Conservation (phyloP, 2,797 vertebrate species). For the Neomorphus geoffroyi region DNA sequence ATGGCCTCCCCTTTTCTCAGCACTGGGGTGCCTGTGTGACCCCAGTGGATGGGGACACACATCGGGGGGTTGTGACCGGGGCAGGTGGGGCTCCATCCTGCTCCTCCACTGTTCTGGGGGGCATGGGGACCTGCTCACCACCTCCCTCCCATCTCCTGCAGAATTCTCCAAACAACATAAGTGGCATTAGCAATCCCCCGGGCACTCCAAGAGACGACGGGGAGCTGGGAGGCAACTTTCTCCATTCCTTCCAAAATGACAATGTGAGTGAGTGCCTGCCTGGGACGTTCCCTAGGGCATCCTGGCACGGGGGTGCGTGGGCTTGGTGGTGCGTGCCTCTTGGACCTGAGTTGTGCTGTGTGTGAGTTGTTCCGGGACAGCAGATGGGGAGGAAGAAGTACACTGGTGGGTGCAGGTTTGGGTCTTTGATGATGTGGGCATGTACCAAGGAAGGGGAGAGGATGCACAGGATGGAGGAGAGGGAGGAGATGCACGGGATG, state of each 20-base stretch:
- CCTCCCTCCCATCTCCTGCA: conserved; percentile 57
- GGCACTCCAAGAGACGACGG: conserved; percentile 97
- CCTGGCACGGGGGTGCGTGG: rapidly evolving
- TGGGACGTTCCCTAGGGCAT: rapidly evolving
- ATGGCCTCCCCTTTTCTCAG: neutral
- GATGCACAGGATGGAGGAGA: neutral
- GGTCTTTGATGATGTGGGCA: rapidly evolving
- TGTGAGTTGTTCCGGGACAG: neutral
- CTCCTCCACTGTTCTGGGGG: rapidly evolving
- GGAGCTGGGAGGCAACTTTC: conserved; percentile 97
- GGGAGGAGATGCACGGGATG: neutral
- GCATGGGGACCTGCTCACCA: neutral
- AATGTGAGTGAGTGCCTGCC: conserved; percentile 86
- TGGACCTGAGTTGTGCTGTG: neutral
- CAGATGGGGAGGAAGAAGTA: neutral
- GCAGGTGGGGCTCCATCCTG: neutral
- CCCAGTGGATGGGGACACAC: neutral
- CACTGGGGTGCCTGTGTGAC: neutral
- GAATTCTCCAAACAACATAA: conserved; percentile 99
- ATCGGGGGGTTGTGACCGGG: rapidly evolving
- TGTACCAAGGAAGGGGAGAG: neutral
- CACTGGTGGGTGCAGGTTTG: neutral
- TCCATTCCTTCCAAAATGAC: conserved; percentile 99
- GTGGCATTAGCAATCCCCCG: conserved; percentile 99
- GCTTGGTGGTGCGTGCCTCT: neutral